These are phyloP conservation scores for Anoura caudifer DNA, from an alignment of 2,113 vertebrate genomes.

Conservation along the genomic window DNA sequence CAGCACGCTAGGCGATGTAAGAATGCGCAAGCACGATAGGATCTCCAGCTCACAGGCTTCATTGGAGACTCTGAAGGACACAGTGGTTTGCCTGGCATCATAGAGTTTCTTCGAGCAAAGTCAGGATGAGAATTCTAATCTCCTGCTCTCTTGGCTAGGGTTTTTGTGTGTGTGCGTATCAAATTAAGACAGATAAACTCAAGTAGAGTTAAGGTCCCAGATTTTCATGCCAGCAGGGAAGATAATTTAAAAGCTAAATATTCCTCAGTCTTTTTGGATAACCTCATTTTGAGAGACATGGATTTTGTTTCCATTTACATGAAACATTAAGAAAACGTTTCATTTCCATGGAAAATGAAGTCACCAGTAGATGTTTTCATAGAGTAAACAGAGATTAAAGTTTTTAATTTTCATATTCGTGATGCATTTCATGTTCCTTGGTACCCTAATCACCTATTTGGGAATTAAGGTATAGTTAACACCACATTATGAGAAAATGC, in stretches of 20 bases:
- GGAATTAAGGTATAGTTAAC: not conserved
- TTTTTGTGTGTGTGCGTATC: not conserved
- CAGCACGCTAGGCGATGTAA: too few relatives aligned
- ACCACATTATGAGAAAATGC: not conserved
- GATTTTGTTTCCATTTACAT: not conserved
- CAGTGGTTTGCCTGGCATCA: not conserved
- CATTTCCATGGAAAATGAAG: not conserved
- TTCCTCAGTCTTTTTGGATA: not conserved
- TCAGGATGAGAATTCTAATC: not conserved
- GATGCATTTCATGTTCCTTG: not conserved
- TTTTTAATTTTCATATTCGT: not conserved
- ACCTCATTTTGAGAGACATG: not conserved
- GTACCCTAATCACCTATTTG: not conserved
- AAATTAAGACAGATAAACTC: slow-evolving; percentile 1
- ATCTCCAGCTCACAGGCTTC: not conserved
- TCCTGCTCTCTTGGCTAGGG: not conserved
- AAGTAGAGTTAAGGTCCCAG: not conserved
- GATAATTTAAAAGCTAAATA: slow-evolving; percentile 2
- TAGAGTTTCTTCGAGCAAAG: not conserved
- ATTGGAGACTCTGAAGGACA: not conserved
- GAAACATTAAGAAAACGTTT: not conserved
- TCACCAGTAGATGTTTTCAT: not conserved
- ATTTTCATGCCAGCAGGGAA: not conserved
- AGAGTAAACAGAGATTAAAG: not conserved
- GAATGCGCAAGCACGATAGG: not conserved